phyloP scores from a whole-genome alignment of 1,140 invertebrate genomes.

The Drosophila nigromelanica region DNA sequence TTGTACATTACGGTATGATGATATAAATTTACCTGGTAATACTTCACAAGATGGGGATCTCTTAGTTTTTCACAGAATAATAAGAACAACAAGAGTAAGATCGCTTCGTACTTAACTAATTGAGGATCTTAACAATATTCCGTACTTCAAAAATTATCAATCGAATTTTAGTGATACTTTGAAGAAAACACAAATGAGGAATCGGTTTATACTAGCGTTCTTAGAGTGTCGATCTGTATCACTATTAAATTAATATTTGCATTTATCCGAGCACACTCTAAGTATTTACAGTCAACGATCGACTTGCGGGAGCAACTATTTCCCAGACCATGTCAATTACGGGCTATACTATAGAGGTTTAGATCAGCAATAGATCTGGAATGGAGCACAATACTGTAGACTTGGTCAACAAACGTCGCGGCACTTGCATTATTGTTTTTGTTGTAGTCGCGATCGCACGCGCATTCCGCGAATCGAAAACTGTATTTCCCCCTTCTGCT shows the following conservation, averaged over 20 bases:
- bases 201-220: not conserved
- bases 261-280: conserved; percentile 11
- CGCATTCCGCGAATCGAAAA: conserved; percentile 40
- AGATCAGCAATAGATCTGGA: conserved; percentile 42
- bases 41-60: not conserved
- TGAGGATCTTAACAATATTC: too few species aligned
- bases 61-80: too few species aligned
- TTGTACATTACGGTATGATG: too few species aligned
- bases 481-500: not conserved
- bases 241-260: not conserved
- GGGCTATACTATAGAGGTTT: conserved; percentile 29
- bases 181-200: not conserved
- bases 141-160: too few species aligned
- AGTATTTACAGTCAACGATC: conserved; percentile 28
- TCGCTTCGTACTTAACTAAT: not conserved
- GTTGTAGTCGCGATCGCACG: conserved; percentile 25
- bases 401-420: conserved; percentile 48
- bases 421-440: conserved; percentile 37
- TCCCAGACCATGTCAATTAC: conserved; percentile 52
- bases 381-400: conserved; percentile 29
- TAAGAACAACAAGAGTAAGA: too few species aligned
- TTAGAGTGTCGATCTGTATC: not conserved
- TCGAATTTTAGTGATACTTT: too few species aligned
- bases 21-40: too few species aligned
- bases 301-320: conserved; percentile 20